phyloP scores from a whole-genome alignment of 2,888 invertebrate species.

The Zaprionus lineosus region DNA sequence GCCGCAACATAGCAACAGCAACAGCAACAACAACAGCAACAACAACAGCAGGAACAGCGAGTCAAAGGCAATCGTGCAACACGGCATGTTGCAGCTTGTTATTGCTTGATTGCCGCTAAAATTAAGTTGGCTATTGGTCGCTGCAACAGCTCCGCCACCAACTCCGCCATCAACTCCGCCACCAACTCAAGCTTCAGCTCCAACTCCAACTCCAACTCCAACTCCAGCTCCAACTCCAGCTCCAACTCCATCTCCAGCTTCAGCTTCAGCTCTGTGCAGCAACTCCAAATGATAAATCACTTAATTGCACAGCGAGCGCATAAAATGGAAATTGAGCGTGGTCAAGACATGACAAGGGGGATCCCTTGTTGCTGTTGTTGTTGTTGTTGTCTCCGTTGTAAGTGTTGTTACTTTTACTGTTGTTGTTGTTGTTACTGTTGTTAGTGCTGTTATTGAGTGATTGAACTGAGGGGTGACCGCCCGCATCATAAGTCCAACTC shows the following conservation, averaged over 20 bases:
- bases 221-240: slow-evolving; percentile 23
- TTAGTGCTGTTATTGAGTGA: slow-evolving; percentile 28
- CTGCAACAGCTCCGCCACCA: slow-evolving; percentile 21
- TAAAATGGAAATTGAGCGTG: slow-evolving; percentile 78
- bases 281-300: slow-evolving; percentile 76
- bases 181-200: slow-evolving; percentile 19
- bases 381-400: slow-evolving; percentile 1
- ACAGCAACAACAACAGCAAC: slow-evolving; percentile 19
- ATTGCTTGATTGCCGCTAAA: slow-evolving; percentile 78
- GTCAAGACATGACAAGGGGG: slow-evolving; percentile 64
- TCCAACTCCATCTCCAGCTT: slow-evolving; percentile 12
- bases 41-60: slow-evolving; percentile 35
- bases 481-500: slow-evolving; percentile 70
- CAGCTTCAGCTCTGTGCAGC: slow-evolving; percentile 31
- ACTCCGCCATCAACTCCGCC: background rate
- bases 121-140: slow-evolving; percentile 70
- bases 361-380: slow-evolving; percentile 52
- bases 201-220: background rate
- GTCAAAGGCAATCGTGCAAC: slow-evolving; percentile 79
- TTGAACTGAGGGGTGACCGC: slow-evolving; percentile 43
- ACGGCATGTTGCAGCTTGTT: slow-evolving; percentile 77
- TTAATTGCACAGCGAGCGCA: slow-evolving; percentile 76
- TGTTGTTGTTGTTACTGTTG: background rate
- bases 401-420: background rate
- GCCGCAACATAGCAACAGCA: no score